Percentiles rank a stretch among this genome's conserved stretches.
Conservation (phyloP, 2,797 vertebrate genomes). For the Sandelia bainsii region DNA sequence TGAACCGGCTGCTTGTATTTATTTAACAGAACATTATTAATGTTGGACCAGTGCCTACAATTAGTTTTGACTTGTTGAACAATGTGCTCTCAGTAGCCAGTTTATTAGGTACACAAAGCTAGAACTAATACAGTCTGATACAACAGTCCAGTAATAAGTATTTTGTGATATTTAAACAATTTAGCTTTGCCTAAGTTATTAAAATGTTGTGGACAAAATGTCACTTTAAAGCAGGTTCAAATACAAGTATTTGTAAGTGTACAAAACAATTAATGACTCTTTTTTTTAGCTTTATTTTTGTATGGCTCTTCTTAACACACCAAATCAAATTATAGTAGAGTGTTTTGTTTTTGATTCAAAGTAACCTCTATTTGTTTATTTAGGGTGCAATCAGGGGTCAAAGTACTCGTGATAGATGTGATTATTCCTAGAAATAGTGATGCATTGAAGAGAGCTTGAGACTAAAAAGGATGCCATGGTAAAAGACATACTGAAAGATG, state of each 20-base stretch:
- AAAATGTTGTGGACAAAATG: too few species aligned
- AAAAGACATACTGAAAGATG: not conserved
- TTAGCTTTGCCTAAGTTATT: too few species aligned
- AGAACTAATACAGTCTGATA: too few species aligned
- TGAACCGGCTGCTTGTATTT: conserved; percentile 28
- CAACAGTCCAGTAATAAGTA: too few species aligned
- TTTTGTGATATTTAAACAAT: too few species aligned
- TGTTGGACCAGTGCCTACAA: conserved; percentile 35
- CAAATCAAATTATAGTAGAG: too few species aligned
- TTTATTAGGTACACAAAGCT: not conserved
- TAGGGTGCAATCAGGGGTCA: conserved; percentile 14
- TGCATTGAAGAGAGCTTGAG: not conserved
- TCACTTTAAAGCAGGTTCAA: too few species aligned
- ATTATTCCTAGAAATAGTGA: conserved; percentile 13
- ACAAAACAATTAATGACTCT: too few species aligned
- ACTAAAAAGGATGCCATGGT: not conserved
- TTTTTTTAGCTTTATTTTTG: too few species aligned
- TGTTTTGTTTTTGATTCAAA: conserved; percentile 12
- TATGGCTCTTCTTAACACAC: too few species aligned
- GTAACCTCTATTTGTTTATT: conserved; percentile 17
- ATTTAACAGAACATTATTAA: conserved; percentile 23
- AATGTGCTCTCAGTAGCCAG: not conserved
- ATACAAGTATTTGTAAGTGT: too few species aligned
- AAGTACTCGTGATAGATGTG: conserved; percentile 8
- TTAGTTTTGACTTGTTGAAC: conserved; percentile 27